Evolutionary conservation across 2,797 vertebrate species (phyloP).

Genomic region (Dermochelys coriacea): DNA sequence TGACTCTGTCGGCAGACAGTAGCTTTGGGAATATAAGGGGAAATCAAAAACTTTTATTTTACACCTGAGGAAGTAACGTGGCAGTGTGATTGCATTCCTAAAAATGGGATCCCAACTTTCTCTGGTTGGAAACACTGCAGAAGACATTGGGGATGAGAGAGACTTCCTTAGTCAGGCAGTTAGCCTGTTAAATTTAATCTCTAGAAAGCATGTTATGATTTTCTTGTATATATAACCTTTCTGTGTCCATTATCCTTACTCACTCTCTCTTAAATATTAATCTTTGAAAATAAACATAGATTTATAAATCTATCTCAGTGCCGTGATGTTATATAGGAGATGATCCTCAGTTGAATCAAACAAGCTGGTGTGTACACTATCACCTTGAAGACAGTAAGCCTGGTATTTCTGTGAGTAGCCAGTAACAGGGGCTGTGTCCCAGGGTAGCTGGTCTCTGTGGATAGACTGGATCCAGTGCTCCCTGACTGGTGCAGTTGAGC

Average conservation of each 20-base stretch:
- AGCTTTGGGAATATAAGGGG: not conserved
- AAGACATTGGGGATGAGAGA: not conserved
- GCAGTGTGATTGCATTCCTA: not conserved
- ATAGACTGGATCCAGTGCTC: not conserved
- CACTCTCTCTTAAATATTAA: too few species aligned
- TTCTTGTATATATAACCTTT: not conserved
- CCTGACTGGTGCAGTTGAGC: too few species aligned
- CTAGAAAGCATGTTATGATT: not conserved
- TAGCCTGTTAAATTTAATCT: not conserved
- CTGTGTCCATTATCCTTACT: not conserved
- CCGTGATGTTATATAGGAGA: too few species aligned
- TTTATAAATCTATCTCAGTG: too few species aligned
- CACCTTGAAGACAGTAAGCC: not conserved
- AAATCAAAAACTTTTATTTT: not conserved
- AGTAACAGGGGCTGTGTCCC: not conserved
- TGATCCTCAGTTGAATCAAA: too few species aligned
- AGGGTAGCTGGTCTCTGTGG: not conserved
- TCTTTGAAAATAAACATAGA: too few species aligned
- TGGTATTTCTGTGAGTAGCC: not conserved
- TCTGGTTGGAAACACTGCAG: not conserved
- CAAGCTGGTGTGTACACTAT: not conserved
- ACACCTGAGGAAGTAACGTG: not conserved
- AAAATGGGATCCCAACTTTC: not conserved
- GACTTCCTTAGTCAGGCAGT: not conserved
- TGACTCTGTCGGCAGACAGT: not conserved